Conservation (phyloP, 1,140 invertebrate species). For the Aphis gossypii region DNA sequence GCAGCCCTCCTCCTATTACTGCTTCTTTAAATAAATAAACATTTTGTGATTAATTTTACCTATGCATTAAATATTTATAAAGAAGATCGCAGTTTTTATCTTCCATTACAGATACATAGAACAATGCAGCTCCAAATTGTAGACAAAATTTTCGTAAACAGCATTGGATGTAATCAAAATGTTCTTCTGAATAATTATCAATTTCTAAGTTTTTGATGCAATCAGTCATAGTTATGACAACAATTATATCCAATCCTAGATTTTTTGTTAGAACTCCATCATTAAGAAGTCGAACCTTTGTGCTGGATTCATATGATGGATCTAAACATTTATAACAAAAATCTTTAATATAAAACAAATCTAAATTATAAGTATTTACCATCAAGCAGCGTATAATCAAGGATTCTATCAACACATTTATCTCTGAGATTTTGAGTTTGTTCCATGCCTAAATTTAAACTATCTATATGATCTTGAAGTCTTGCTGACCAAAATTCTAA, state of each 20-base stretch:
- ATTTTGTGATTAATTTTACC: conserved; percentile 17
- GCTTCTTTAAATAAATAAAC: neutral
- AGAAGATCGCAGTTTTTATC: conserved; percentile 99
- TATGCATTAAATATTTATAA: conserved; percentile 97
- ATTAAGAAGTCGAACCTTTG: conserved; percentile 67
- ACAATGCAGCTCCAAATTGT: conserved; percentile 93
- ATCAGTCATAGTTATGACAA: conserved; percentile 98
- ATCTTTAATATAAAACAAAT: neutral
- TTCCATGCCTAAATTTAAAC: conserved; percentile 69
- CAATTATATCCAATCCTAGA: conserved; percentile 94
- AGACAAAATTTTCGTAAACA: conserved; percentile 97
- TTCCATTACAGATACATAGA: conserved; percentile 98
- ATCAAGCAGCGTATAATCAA: conserved; percentile 36
- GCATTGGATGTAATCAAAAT: conserved; percentile 99
- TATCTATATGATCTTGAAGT: conserved; percentile 91
- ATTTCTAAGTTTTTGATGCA: conserved; percentile 96
- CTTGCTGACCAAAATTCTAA: conserved; percentile 79
- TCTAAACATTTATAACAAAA: conserved; percentile 38
- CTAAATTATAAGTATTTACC: neutral
- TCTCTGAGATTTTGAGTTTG: conserved; percentile 45
- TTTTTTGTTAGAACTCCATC: conserved; percentile 91
- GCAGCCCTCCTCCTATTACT: too few relatives aligned
- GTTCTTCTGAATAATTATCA: conserved; percentile 93
- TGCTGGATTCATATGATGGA: conserved; percentile 25
- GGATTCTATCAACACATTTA: conserved; percentile 48